Conservation (phyloP, 2,797 vertebrate species). For the Cossypha dichroa region DNA sequence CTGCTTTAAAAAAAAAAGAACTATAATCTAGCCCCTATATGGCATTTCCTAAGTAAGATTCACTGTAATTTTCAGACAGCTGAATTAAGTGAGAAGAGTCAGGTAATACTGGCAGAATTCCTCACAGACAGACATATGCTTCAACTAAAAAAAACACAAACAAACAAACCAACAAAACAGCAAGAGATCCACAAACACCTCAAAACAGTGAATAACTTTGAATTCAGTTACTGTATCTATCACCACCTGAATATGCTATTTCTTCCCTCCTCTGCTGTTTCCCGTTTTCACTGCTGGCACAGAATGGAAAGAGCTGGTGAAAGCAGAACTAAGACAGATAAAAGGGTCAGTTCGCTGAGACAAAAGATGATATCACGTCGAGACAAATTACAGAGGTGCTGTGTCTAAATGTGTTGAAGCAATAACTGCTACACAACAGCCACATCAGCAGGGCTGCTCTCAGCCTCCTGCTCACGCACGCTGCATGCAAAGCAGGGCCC, state of each 20-base stretch:
- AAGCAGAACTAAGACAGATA: conserved; percentile 58
- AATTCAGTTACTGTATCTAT: background rate
- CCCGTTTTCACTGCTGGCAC: background rate
- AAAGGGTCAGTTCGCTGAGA: conserved; percentile 71
- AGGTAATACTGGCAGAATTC: background rate
- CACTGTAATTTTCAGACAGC: background rate
- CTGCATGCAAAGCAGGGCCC: conserved; percentile 81
- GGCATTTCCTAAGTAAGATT: background rate
- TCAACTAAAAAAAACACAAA: background rate
- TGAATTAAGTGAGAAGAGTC: background rate
- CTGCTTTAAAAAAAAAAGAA: background rate
- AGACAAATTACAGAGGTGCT: conserved; percentile 75
- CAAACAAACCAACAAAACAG: background rate
- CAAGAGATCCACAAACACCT: background rate
- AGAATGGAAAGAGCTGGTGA: background rate
- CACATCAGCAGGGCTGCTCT: conserved; percentile 75
- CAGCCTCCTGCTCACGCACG: conserved; percentile 73
- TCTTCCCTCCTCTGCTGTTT: background rate
- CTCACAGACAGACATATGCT: background rate
- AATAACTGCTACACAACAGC: conserved; percentile 68
- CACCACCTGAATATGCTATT: background rate
- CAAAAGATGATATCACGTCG: conserved; percentile 73
- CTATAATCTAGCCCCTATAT: background rate
- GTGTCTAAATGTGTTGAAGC: conserved; percentile 68
- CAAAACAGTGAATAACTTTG: background rate